Evolutionary conservation across 2,797 vertebrate species (phyloP).

Genomic region (Staurois parvus): DNA sequence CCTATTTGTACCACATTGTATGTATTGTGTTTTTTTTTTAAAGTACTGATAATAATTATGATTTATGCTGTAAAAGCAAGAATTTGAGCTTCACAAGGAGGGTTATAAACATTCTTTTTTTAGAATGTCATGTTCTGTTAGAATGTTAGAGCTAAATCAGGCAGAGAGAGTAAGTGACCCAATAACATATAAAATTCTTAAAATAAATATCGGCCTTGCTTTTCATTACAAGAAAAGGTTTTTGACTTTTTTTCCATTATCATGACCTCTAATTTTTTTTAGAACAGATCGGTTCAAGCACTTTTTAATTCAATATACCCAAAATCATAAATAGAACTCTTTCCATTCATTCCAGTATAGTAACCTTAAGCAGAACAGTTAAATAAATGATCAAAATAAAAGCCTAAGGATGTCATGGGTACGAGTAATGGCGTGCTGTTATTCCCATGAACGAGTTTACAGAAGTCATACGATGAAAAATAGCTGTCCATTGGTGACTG

Average conservation of each 20-base stretch:
- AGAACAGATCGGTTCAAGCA: neutral
- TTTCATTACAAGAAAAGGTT: neutral
- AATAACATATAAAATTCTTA: neutral
- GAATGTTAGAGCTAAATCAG: neutral
- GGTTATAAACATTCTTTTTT: too few relatives aligned
- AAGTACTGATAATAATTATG: neutral
- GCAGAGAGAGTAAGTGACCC: neutral
- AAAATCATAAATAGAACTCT: neutral
- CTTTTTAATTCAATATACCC: neutral
- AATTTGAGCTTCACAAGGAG: too few relatives aligned
- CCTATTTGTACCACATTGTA: neutral
- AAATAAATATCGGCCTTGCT: neutral
- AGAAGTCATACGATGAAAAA: too few relatives aligned
- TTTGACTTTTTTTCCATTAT: neutral
- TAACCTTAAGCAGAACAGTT: neutral
- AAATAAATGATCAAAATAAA: neutral
- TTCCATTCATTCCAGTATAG: neutral
- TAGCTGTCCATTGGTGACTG: too few relatives aligned
- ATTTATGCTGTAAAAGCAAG: too few relatives aligned
- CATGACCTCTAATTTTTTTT: neutral
- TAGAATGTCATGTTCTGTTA: too few relatives aligned
- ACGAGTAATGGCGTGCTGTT: too few relatives aligned
- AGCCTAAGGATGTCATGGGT: too few relatives aligned
- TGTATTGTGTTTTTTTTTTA: neutral
- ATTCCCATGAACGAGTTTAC: too few relatives aligned